Evolutionary conservation across 2,113 vertebrate species (phyloP).

Genomic region (Nerophis ophidion): DNA sequence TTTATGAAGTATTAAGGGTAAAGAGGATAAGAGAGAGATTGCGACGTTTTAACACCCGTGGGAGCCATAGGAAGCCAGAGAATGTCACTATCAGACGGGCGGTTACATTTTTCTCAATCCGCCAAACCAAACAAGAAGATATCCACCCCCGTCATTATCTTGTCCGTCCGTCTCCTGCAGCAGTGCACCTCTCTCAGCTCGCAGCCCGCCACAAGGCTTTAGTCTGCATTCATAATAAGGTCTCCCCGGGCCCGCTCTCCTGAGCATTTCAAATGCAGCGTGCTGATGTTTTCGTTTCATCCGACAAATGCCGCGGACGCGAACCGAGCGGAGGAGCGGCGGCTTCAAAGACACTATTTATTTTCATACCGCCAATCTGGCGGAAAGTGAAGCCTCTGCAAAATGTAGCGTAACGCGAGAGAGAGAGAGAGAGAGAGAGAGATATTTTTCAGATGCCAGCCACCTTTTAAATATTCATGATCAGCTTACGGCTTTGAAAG

Average conservation of each 20-base stretch:
- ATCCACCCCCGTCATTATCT: not conserved
- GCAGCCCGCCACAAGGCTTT: constrained; percentile 34
- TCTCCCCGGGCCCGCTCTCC: not conserved
- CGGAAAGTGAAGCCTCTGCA: constrained; percentile 29
- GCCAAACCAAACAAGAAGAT: not conserved
- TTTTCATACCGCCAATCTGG: constrained; percentile 17
- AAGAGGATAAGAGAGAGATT: constrained; percentile 15
- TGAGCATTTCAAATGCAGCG: constrained; percentile 28
- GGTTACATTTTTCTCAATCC: constrained; percentile 13
- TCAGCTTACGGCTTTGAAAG: constrained; percentile 54
- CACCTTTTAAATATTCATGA: constrained; percentile 61
- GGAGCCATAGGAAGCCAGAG: constrained; percentile 16
- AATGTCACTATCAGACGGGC: constrained; percentile 26
- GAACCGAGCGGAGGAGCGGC: constrained; percentile 27
- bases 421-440: constrained; percentile 21
- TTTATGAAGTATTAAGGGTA: constrained; percentile 20
- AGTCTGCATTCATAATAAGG: constrained; percentile 29
- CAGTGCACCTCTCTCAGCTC: constrained; percentile 22
- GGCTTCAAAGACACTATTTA: constrained; percentile 48
- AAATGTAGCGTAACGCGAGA: constrained; percentile 32
- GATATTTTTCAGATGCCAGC: constrained; percentile 44
- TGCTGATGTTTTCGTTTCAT: constrained; percentile 31
- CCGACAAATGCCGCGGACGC: constrained; percentile 33
- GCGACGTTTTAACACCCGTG: constrained; percentile 30
- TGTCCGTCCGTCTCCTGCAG: constrained; percentile 5